These are phyloP conservation scores for Oxystoma pomonae DNA, from an alignment of 2,888 invertebrate species.

Conservation along the genomic window DNA sequence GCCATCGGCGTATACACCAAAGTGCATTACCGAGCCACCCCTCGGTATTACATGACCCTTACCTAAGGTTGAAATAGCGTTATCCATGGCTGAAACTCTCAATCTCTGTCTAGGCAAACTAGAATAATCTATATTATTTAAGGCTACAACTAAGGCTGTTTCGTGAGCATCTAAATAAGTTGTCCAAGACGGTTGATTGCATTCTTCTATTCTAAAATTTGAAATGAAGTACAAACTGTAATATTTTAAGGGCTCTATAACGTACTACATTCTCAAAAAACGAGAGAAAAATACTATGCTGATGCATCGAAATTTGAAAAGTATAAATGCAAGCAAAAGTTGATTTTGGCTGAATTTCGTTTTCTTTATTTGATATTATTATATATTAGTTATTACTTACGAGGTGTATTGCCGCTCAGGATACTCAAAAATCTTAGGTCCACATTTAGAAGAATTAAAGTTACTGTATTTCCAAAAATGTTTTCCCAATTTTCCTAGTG, in stretches of 20 bases:
- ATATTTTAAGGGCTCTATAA: too few relatives aligned
- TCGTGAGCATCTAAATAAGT: conserved; percentile 56
- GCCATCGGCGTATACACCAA: too few relatives aligned
- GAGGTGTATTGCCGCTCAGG: conserved; percentile 49
- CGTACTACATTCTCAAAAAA: too few relatives aligned
- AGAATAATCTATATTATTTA: conserved; percentile 35
- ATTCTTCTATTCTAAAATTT: conserved; percentile 43
- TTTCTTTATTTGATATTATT: too few relatives aligned
- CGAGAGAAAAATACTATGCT: too few relatives aligned
- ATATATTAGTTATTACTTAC: conserved; percentile 41
- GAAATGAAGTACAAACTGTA: too few relatives aligned
- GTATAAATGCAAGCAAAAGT: too few relatives aligned
- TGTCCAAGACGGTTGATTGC: conserved; percentile 51
- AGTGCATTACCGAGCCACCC: too few relatives aligned
- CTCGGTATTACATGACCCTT: too few relatives aligned
- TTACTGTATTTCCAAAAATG: conserved; percentile 51
- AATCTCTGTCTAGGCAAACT: conserved; percentile 30
- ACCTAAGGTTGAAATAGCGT: conserved; percentile 52
- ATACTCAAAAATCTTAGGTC: conserved; percentile 48
- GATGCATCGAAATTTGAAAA: too few relatives aligned
- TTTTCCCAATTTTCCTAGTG: conserved; percentile 49
- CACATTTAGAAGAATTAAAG: conserved; percentile 48
- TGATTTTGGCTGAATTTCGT: too few relatives aligned
- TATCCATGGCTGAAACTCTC: conserved; percentile 50
- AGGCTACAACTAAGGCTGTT: conserved; percentile 47